Conservation (phyloP, 2,113 vertebrate genomes). For the Dasypus novemcinctus region DNA sequence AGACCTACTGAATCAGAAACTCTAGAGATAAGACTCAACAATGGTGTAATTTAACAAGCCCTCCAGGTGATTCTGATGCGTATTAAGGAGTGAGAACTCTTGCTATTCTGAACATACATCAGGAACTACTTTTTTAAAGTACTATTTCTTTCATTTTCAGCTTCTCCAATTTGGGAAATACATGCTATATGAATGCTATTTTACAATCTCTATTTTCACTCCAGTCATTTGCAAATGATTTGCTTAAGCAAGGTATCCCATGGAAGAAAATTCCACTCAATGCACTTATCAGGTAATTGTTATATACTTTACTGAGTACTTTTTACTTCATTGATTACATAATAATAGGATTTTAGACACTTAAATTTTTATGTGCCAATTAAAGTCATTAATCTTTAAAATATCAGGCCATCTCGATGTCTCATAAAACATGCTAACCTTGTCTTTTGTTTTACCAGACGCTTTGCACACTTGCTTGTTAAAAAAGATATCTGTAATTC, state of each 20-base stretch:
- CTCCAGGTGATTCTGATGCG: constrained; percentile 10
- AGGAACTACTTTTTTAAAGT: constrained; percentile 44
- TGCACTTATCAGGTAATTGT: constrained; percentile 93
- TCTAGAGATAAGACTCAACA: background rate
- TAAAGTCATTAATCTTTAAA: constrained; percentile 35
- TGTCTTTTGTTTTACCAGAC: constrained; percentile 83
- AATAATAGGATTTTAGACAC: constrained; percentile 23
- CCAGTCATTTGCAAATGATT: constrained; percentile 96
- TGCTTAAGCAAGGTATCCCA: constrained; percentile 95
- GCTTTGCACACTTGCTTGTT: constrained; percentile 95
- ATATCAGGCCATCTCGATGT: background rate
- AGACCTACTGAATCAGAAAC: constrained; percentile 18
- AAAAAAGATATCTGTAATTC: constrained; percentile 96
- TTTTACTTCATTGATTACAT: constrained; percentile 17
- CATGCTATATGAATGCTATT: constrained; percentile 99
- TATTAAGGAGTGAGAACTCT: background rate
- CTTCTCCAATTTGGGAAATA: constrained; percentile 98
- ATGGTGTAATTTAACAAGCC: background rate
- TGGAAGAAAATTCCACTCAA: constrained; percentile 97
- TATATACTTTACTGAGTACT: background rate
- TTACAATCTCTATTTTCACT: constrained; percentile 98
- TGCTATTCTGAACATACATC: background rate
- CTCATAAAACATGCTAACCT: constrained; percentile 30
- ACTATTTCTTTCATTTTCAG: constrained; percentile 81
- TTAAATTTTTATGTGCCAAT: constrained; percentile 36